Base-by-base conservation (phyloP, 2,888 invertebrate genomes). In the Nephrotoma appendiculata region DNA sequence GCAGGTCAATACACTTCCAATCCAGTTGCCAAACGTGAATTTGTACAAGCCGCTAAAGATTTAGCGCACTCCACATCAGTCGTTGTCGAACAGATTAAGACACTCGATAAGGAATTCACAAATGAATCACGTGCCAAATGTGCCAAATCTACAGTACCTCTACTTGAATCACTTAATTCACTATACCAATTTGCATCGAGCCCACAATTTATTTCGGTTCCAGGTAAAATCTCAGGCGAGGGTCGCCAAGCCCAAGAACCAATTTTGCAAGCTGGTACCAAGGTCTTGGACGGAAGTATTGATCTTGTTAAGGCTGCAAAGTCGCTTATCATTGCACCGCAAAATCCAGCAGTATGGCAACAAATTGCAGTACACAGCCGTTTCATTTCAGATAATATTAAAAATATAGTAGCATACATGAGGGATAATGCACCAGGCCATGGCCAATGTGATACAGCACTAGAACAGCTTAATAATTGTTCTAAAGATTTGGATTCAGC, bases 31-130 rank as follows among this genome's bases (percentile, higher is more conserved):
- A 99, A 99, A 92, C 92, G 98, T 45, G 98, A 98, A 91, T 99
- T 99, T 91, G 98, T 99, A 87, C 98, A 99, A 90, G 96, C 98
- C 88, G 99, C 99, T 87, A 98, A 98, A 91, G 98, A 99, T 90
- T 98, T 99, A 1, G 99, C 99, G 86, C 97, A 97, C 91, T 97
- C 97, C 19, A 99, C 99, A 0, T 97, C 98, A 0, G 95, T 95
- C 88, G 94, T 99, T 31, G 99, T 99, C 31, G 97, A 97, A 91
- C 97, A 98, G 91, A 98, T 99, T 89, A 99, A 99, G 92, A 95
- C 94, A 0, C 91, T 96, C 45, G 98, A 99, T 91, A 94, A 94
- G 44, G 96, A 97, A 89, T 98, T 97, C 89, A 95, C 95, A 12
- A 95, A 96, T 88, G 93, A 93, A 43, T 96, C 96, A 90, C 93